Conservation (phyloP, 2,113 vertebrate species). For the Ophthalmolycus amberensis region DNA sequence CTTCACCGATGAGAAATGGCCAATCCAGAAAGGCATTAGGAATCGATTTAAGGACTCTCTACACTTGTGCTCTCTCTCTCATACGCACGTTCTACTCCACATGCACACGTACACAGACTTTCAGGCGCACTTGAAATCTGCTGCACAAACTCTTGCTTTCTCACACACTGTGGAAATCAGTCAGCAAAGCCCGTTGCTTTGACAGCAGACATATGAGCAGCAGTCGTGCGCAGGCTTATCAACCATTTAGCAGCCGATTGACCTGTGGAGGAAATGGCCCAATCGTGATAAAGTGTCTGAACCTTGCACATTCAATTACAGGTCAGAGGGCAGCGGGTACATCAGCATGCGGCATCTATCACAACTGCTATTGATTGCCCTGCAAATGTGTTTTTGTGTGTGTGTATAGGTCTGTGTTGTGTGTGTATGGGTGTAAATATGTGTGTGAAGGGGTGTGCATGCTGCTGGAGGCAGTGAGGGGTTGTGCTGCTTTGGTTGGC, state of each 20-base stretch:
- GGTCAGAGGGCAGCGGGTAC: conserved; percentile 71
- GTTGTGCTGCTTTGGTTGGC: conserved; percentile 23
- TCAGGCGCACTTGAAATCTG: neutral
- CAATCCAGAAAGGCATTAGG: conserved; percentile 43
- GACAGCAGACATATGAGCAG: conserved; percentile 72
- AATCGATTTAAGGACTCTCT: conserved; percentile 44
- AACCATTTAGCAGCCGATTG: conserved; percentile 78
- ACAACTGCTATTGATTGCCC: conserved; percentile 65
- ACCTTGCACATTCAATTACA: conserved; percentile 74
- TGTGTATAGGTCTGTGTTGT: neutral
- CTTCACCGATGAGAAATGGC: conserved; percentile 53
- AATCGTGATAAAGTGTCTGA: conserved; percentile 75
- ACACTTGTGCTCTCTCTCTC: conserved; percentile 7
- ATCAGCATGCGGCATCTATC: conserved; percentile 72
- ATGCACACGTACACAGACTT: conserved; percentile 9
- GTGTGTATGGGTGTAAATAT: conserved; percentile 10
- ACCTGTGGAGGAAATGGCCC: conserved; percentile 69
- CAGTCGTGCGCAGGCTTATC: conserved; percentile 63
- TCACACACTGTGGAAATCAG: conserved; percentile 51
- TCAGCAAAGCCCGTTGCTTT: conserved; percentile 59
- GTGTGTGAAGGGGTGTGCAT: conserved; percentile 23
- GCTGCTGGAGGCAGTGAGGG: conserved; percentile 18
- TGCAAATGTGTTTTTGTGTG: conserved; percentile 27
- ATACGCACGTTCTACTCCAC: conserved; percentile 11
- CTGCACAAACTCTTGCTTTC: conserved; percentile 46